phyloP scores from a whole-genome alignment of 2,888 invertebrate genomes.

The Galerucella calmariensis region DNA sequence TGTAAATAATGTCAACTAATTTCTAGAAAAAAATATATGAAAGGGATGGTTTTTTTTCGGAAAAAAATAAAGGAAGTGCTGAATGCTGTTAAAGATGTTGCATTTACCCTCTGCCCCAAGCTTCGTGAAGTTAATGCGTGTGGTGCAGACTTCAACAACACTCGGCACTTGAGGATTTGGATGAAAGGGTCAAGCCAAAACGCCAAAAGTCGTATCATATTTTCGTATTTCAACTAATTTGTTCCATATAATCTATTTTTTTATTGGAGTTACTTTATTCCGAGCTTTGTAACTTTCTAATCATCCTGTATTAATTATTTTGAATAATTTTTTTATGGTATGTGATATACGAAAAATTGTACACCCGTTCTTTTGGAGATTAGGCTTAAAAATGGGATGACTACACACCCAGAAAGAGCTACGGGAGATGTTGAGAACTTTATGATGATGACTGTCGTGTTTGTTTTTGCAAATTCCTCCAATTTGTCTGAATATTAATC shows the following conservation, averaged over 20 bases:
- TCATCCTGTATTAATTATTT: too few relatives aligned
- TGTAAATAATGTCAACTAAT: slow-evolving; percentile 28
- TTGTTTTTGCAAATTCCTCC: slow-evolving; percentile 42
- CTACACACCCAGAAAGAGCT: slow-evolving; percentile 57
- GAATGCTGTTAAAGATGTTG: slow-evolving; percentile 64
- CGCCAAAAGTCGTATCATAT: background rate
- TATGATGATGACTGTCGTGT: slow-evolving; percentile 43
- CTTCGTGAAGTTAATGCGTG: slow-evolving; percentile 62
- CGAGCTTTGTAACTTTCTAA: too few relatives aligned
- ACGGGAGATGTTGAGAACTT: slow-evolving; percentile 48
- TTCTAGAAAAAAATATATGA: slow-evolving; percentile 26
- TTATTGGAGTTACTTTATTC: too few relatives aligned
- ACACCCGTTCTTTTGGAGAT: slow-evolving; percentile 20
- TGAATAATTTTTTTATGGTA: too few relatives aligned
- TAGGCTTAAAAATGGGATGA: slow-evolving; percentile 42
- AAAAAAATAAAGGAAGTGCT: slow-evolving; percentile 44
- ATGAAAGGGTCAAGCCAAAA: background rate
- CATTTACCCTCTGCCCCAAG: slow-evolving; percentile 62
- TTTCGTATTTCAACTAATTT: background rate
- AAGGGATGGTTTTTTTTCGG: slow-evolving; percentile 13
- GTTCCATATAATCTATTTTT: too few relatives aligned
- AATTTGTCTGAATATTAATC: slow-evolving; percentile 10
- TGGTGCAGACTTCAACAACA: slow-evolving; percentile 66
- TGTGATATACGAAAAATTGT: background rate
- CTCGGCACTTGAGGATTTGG: slow-evolving; percentile 51